Conservation (phyloP, 92 coral and sea anemone genomes). For the Hydrozoanthus gracilis region DNA sequence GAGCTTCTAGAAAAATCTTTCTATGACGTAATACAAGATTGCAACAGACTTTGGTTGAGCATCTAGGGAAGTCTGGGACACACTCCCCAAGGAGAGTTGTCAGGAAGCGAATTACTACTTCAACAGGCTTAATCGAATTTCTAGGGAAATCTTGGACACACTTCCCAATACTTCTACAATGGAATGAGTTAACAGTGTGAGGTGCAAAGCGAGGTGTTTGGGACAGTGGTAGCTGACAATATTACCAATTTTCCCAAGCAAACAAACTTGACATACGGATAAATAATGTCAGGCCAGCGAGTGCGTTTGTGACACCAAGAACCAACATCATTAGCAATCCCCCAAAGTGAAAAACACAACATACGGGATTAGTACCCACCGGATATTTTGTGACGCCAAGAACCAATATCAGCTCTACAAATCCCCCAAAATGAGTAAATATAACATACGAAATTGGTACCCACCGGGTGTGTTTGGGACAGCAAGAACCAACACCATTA, state of each 20-base stretch:
- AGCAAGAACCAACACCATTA: constrained; percentile 33
- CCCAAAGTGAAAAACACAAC: not conserved
- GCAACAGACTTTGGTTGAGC: no score
- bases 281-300: not conserved
- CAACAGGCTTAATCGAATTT: no score
- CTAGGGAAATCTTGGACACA: no score
- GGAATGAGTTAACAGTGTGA: no score
- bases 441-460: not conserved
- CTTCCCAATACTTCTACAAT: no score
- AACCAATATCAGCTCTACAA: not conserved
- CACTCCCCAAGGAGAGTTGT: no score
- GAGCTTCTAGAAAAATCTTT: no score
- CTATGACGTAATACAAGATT: no score
- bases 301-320: not conserved
- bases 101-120: no score
- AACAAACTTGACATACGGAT: not conserved
- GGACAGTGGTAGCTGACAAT: constrained; percentile 28
- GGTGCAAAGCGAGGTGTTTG: not conserved
- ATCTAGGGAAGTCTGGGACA: no score
- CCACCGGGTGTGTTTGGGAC: constrained; percentile 38
- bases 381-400: not conserved
- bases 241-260: constrained; percentile 28
- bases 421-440: not conserved
- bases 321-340: not conserved
- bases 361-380: not conserved